Evolutionary conservation across 2,113 vertebrate genomes (phyloP), one percentile per base, ranked within the genome.

Genomic region (Limnothrissa miodon): DNA sequence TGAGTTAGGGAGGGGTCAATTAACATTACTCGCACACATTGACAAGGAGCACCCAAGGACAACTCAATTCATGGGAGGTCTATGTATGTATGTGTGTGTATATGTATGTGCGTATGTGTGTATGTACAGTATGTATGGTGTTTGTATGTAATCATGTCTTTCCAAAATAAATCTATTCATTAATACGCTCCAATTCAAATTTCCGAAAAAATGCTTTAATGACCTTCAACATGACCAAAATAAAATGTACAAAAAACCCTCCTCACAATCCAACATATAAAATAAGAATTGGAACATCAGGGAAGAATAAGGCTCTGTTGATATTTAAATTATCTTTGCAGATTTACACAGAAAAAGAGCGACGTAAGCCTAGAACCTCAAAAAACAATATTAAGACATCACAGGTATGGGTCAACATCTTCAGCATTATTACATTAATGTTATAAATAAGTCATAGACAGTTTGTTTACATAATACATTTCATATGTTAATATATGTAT

Each of bases 361-460:
- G 1, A 4, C 10, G 19, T 33, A 36, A 36, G 66, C 78, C 83
- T 59, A 78, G 42, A 80, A 33, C 29, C 39, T 45, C 53, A 79
- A 5, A 86, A 86, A 83, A 59, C 74, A 78, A 59, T 46, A 81
- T 83, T 59, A 25, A 81, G 80, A 78, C 66, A 45, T 62, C 25
- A 62, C 81, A 78, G 85, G 85, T 79, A 85, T 85, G 78, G 80
- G 23, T 42, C 36, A 62, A 46, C 66, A 19, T 84, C 81, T 86
- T 59, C 82, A 85, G 80, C 48, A 82, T 83, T 62, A 42, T 46
- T 74, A 79, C 81, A 53, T 29, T 81, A 74, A 81, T 19, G 8
- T 74, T 87, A 86, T 86, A 83, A 86, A 86, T 86, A 78, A 42
- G 56, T 36, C 59, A 48, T 79, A 82, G 39, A 45, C 46, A 78